A percentile compares a stretch with the other conserved stretches of the same genome.
Evolutionary conservation across 2,797 vertebrate genomes (phyloP).

Genomic region (Mus minutoides): DNA sequence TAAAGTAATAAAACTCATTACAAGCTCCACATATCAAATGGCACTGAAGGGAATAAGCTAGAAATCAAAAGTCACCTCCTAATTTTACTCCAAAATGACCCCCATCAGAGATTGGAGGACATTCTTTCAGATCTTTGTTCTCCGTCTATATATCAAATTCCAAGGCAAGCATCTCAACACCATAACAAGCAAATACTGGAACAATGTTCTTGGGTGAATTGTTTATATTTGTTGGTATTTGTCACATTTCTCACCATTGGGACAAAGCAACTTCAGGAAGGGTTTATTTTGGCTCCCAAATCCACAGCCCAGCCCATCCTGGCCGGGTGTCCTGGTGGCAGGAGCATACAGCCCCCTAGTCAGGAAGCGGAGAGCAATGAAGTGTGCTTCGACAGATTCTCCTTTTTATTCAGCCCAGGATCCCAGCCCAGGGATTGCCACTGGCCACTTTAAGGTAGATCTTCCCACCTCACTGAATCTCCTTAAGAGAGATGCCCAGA

Average conservation of each 20-base stretch:
- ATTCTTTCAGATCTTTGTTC: slow-evolving; percentile 18
- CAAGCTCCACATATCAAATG: slow-evolving; percentile 15
- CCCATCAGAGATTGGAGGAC: background rate
- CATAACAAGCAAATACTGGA: background rate
- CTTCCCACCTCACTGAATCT: background rate
- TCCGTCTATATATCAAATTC: slow-evolving; percentile 15
- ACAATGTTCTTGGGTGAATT: background rate
- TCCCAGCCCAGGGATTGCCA: background rate
- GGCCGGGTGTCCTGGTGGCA: background rate
- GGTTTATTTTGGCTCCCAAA: background rate
- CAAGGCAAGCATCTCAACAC: background rate
- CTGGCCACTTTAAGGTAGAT: background rate
- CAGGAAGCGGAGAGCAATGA: background rate
- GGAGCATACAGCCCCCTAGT: background rate
- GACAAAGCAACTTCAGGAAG: background rate
- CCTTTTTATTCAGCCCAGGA: background rate
- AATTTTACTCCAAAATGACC: slow-evolving; percentile 4
- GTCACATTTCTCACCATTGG: background rate
- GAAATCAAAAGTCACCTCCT: slow-evolving; percentile 33
- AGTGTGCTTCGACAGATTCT: too few species aligned
- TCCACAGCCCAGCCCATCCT: background rate
- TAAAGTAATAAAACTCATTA: slow-evolving; percentile 19
- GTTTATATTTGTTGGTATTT: background rate
- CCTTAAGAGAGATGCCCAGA: background rate
- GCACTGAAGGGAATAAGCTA: background rate